A percentile compares a stretch with the other conserved stretches of the same genome.
Conservation (phyloP, 1,140 invertebrate genomes). For the Trichonephila inaurata region DNA sequence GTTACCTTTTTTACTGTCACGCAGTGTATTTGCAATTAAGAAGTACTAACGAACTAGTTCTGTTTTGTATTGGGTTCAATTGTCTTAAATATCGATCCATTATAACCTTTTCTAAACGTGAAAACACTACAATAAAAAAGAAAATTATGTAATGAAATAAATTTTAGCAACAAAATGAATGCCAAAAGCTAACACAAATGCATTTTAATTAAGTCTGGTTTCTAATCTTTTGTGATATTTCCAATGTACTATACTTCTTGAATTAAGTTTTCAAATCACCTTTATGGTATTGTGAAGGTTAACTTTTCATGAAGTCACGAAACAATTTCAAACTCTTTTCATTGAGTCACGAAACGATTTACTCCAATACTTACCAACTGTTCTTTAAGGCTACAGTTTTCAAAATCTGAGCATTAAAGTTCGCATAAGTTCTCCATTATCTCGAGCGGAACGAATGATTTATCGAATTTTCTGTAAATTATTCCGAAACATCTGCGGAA, state of each 20-base stretch:
- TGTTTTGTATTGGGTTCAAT: too few relatives aligned
- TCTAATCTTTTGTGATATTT: not conserved
- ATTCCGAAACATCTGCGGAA: not conserved
- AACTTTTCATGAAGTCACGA: not conserved
- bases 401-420: not conserved
- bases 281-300: not conserved
- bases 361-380: not conserved
- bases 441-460: conserved; percentile 3
- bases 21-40: too few relatives aligned
- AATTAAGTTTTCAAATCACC: not conserved
- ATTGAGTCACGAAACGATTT: not conserved
- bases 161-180: too few relatives aligned
- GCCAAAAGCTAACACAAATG: too few relatives aligned
- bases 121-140: too few relatives aligned
- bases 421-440: not conserved
- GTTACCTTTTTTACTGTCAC: too few relatives aligned
- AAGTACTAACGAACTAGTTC: too few relatives aligned
- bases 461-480: not conserved
- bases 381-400: not conserved
- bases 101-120: too few relatives aligned
- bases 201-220: too few relatives aligned
- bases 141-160: too few relatives aligned
- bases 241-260: not conserved
- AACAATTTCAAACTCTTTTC: conserved; percentile 1
- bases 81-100: too few relatives aligned